Evolutionary conservation across 2,797 vertebrate genomes (phyloP), one percentile per base, ranked within the genome.

Genomic region (Cryptoprocta ferox): DNA sequence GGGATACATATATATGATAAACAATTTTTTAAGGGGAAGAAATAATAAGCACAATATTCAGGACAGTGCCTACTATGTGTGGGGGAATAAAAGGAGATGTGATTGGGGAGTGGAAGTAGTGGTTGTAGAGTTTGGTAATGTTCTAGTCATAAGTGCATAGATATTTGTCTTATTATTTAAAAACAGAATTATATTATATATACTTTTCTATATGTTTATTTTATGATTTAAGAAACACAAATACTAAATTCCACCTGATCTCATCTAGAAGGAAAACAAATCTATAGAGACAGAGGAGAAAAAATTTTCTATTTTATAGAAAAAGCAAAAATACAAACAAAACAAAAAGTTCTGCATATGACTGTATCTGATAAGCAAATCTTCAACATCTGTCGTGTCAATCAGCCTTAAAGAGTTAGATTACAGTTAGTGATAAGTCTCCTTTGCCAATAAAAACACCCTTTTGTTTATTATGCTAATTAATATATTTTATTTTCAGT

Each of bases 271-370:
- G 56, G 30, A 81, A 91, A 91, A 84, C n/a, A 80, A 37, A 76
- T 42, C 53, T 88, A 16, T 39, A 94, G 12, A 90, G 45, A 84
- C 14, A 65, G 19, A 56, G 48, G 18, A 10, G 5, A 15, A 48
- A 48, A 68, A 70, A 24, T 35, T 71, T 21, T 35, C 56, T 68
- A 35, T 28, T 81, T 32, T 75, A 50, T 11, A 35, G 5, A 71
- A 91, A 95, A 91, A 56, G 19, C 39, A 92, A 81, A 95, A 95
- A 56, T 6, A 63, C 6, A 92, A 92, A 71, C 2, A 84, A 93
- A 92, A 89, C 30, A 26, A 61, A 89, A 75, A 76, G 24, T 14
- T 89, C 18, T n/a, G 24, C 30, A 53, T 56, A 37, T 76, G 56
- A 86, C 21, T n/a, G 65, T 24, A 84, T 35, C 2, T 50, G 39